Percentiles rank a stretch among this genome's conserved stretches.
phyloP scores from a whole-genome alignment of 1,140 invertebrate species.

The Drosophila lowei region DNA sequence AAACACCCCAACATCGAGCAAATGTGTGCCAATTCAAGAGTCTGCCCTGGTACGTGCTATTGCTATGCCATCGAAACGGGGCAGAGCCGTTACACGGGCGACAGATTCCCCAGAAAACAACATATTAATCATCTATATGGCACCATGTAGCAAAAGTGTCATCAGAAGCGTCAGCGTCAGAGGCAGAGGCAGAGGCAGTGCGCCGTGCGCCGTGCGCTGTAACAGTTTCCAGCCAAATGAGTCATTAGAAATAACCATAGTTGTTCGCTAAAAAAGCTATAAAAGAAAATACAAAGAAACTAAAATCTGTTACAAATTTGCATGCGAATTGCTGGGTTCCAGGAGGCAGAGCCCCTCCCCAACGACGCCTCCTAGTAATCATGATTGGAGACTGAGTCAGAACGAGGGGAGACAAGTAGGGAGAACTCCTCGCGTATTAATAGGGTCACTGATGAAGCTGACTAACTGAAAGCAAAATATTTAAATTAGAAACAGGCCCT shows the following conservation, averaged over 20 bases:
- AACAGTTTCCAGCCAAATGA: conserved; percentile 14
- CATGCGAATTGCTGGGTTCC: conserved; percentile 12
- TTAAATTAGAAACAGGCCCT: conserved; percentile 72
- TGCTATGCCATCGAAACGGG: too few relatives aligned
- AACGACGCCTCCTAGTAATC: too few relatives aligned
- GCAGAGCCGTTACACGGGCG: not conserved
- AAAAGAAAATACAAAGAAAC: conserved; percentile 22
- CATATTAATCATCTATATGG: conserved; percentile 30
- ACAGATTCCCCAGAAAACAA: conserved; percentile 6
- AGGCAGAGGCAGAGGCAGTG: too few relatives aligned
- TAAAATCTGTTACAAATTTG: conserved; percentile 39
- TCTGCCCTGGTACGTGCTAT: not conserved
- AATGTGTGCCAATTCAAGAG: conserved; percentile 54
- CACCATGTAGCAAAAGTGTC: too few relatives aligned
- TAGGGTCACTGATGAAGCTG: conserved; percentile 62
- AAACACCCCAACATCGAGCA: conserved; percentile 14
- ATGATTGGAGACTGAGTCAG: conserved; percentile 20
- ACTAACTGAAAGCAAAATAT: conserved; percentile 52
- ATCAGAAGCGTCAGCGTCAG: too few relatives aligned
- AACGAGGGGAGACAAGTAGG: conserved; percentile 16
- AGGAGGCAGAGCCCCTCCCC: too few relatives aligned
- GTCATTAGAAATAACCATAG: conserved; percentile 20
- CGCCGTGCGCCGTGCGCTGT: too few relatives aligned
- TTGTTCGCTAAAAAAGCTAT: conserved; percentile 38
- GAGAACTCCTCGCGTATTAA: conserved; percentile 32